phyloP scores from a whole-genome alignment of 2,113 vertebrate species.

The Ancistrus triradiatus region DNA sequence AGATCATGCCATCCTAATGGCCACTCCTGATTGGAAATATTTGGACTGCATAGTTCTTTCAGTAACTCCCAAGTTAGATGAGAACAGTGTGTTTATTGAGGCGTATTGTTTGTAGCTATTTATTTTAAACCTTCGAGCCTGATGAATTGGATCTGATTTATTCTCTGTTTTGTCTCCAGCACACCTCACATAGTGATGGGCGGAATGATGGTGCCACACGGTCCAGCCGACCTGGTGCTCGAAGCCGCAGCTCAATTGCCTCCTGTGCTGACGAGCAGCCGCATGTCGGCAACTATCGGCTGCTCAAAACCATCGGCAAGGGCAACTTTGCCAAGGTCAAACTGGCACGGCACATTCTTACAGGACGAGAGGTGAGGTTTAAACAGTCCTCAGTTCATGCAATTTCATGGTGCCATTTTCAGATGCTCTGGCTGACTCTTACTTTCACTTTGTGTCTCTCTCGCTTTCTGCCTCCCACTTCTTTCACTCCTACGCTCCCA shows the following conservation, averaged over 20 bases:
- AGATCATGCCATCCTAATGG: too few species aligned
- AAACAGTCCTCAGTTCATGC: not conserved
- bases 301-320: slow-evolving; percentile 86
- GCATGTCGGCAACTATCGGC: slow-evolving; percentile 82
- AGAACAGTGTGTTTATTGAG: too few species aligned
- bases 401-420: not conserved
- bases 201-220: slow-evolving; percentile 77
- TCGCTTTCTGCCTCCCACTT: too few species aligned
- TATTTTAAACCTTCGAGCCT: too few species aligned
- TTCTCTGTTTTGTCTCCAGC: slow-evolving; percentile 55
- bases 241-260: slow-evolving; percentile 81
- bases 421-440: too few species aligned
- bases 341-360: slow-evolving; percentile 82
- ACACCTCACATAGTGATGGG: slow-evolving; percentile 79
- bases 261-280: slow-evolving; percentile 82
- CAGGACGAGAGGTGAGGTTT: slow-evolving; percentile 80
- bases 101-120: too few species aligned
- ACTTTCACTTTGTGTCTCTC: not conserved
- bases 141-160: too few species aligned
- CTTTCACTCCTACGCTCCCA: not conserved
- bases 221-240: slow-evolving; percentile 74
- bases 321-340: slow-evolving; percentile 89
- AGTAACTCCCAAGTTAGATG: too few species aligned
- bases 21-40: too few species aligned
- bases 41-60: too few species aligned